Evolutionary conservation across 2,888 invertebrate species (phyloP), one percentile per base, ranked within the genome.

Genomic region (Balanococcus diminutus): DNA sequence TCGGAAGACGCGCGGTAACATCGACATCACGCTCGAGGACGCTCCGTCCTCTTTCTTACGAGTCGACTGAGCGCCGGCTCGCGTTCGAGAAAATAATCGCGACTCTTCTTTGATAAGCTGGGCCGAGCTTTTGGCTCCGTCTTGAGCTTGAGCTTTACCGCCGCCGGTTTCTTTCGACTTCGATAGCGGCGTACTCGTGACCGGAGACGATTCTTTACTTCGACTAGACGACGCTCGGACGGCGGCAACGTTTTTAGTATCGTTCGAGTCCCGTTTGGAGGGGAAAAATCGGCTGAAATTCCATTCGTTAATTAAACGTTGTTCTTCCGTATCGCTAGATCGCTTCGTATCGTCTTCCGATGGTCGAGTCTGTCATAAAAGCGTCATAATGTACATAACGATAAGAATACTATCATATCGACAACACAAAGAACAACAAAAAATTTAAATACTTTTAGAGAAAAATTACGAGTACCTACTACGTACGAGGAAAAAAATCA

Each of bases 271-370:
- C n/a, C n/a, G 36, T 36, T 90, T 90, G 88, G 56, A 56, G 9
- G 90, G 95, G 90, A 96, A 96, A 92, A 96, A 96, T 89, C 94
- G 93, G 88, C 95, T 95, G 90, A 96, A 94, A 91, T 96, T 95
- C 96, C 96, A 96, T 89, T 96, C 96, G 90, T 95, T 94, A 88
- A 96, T 92, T 88, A 96, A 92, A 86, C 94, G 93, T 87, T 95
- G 94, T 90, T 95, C 95, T 89, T 95, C 95, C 89, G 93, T 91
- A 89, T 94, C 93, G 79, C 42, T 85, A 85, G 28, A 16, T 25
- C 39, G 79, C 31, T 79, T 75, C 42, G 75, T 39, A 79, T 85
- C 85, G 42, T 85, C 85, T 36, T 67, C 51, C 51, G 51, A n/a
- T n/a, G 51, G 39, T 14, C 42, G 79, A 75, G 19, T 75, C 85